These are phyloP conservation scores for Rhagoletis zephyria DNA, from an alignment of 1,140 invertebrate species.

Conservation along the genomic window DNA sequence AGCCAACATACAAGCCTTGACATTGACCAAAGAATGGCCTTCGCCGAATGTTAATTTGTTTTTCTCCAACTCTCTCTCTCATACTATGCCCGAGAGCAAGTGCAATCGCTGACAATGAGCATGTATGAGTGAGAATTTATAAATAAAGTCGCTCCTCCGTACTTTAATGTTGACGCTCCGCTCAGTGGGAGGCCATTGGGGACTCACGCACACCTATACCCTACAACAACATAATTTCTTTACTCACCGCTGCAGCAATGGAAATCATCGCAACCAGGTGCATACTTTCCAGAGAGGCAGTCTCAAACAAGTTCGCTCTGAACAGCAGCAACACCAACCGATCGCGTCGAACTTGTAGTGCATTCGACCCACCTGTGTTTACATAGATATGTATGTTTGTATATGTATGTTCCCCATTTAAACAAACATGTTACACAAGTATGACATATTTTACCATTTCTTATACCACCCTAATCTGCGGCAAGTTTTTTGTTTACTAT, in stretches of 20 bases:
- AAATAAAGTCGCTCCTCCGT: neutral
- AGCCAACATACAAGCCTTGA: neutral
- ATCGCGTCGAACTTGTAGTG: neutral
- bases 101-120: neutral
- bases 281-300: too few relatives aligned
- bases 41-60: neutral
- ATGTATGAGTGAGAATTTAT: neutral
- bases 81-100: neutral
- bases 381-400: neutral
- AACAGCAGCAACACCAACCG: neutral
- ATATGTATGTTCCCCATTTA: neutral
- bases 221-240: neutral
- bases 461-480: neutral
- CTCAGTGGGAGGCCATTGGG: neutral
- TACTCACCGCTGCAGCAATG: neutral
- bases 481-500: neutral
- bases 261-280: neutral
- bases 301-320: conserved; percentile 2
- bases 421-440: too few relatives aligned
- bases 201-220: neutral
- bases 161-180: neutral
- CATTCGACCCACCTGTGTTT: conserved; percentile 13
- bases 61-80: neutral
- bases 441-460: too few relatives aligned
- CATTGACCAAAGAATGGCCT: conserved; percentile 26